Evolutionary conservation across 2,797 vertebrate species (phyloP).

Genomic region (Neostethus bicornis): DNA sequence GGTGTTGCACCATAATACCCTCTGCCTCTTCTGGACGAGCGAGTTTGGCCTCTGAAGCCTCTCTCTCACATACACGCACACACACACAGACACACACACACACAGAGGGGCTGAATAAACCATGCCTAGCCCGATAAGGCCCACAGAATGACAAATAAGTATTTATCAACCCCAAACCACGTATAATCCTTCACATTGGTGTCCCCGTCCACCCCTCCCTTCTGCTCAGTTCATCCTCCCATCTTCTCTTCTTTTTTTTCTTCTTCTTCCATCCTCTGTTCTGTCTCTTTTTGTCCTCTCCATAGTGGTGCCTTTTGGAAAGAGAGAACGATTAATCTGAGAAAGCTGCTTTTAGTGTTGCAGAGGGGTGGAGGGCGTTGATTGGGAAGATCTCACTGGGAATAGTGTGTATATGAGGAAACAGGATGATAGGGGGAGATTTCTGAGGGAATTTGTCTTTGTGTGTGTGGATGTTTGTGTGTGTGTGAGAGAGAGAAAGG

Average conservation of each 20-base stretch:
- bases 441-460: slow-evolving; percentile 49
- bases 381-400: slow-evolving; percentile 73
- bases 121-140: slow-evolving; percentile 78
- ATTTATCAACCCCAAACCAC: slow-evolving; percentile 80
- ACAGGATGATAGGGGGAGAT: slow-evolving; percentile 58
- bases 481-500: background rate
- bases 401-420: slow-evolving; percentile 39
- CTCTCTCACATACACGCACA: slow-evolving; percentile 5
- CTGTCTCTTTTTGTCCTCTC: slow-evolving; percentile 40
- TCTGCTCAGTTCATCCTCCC: slow-evolving; percentile 43
- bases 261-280: slow-evolving; percentile 48
- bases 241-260: slow-evolving; percentile 32
- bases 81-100: slow-evolving; percentile 27
- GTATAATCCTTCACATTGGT: slow-evolving; percentile 77
- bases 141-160: slow-evolving; percentile 78
- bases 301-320: slow-evolving; percentile 46
- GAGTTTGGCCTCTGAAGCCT: slow-evolving; percentile 50
- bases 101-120: slow-evolving; percentile 63
- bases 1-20: slow-evolving; percentile 47
- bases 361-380: slow-evolving; percentile 44
- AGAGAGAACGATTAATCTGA: slow-evolving; percentile 73
- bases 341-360: slow-evolving; percentile 78
- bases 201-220: slow-evolving; percentile 50
- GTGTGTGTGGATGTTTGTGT: slow-evolving; percentile 11
- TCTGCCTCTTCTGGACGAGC: slow-evolving; percentile 44